Evolutionary conservation across 2,113 vertebrate species (phyloP).

Genomic region (Ariopsis seemanni): DNA sequence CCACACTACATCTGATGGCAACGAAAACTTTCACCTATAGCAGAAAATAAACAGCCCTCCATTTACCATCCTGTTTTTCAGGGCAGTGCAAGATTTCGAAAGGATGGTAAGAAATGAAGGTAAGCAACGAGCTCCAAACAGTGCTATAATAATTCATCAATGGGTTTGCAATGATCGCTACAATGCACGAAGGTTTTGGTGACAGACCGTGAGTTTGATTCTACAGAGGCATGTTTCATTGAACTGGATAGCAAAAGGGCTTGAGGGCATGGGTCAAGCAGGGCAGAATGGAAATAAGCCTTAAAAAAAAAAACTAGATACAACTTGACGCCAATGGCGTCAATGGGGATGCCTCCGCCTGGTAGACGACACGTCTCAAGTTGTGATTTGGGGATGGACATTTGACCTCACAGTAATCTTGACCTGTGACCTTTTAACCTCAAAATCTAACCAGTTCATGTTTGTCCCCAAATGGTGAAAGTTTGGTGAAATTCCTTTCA

Average conservation of each 20-base stretch:
- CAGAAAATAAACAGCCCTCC: neutral
- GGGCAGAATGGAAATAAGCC: slow-evolving; percentile 4
- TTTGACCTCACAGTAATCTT: too few species aligned
- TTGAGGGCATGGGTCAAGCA: neutral
- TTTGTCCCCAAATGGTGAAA: too few species aligned
- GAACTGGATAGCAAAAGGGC: neutral
- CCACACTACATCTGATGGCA: neutral
- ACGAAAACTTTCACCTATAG: neutral
- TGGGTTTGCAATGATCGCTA: neutral
- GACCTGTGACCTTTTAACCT: too few species aligned
- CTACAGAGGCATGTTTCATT: neutral
- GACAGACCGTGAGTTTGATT: neutral
- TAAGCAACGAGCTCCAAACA: neutral
- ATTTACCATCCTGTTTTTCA: neutral
- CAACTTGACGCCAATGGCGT: too few species aligned
- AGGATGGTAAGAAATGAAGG: neutral
- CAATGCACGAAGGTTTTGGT: neutral
- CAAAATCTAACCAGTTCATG: too few species aligned
- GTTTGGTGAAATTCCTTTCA: too few species aligned
- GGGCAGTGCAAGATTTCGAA: neutral
- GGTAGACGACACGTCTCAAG: too few species aligned
- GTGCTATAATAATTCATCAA: neutral
- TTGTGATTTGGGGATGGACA: too few species aligned
- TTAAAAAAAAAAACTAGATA: neutral
- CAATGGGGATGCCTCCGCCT: too few species aligned